Evolutionary conservation across 2,797 vertebrate species (phyloP).

Genomic region (Florisuga fusca): DNA sequence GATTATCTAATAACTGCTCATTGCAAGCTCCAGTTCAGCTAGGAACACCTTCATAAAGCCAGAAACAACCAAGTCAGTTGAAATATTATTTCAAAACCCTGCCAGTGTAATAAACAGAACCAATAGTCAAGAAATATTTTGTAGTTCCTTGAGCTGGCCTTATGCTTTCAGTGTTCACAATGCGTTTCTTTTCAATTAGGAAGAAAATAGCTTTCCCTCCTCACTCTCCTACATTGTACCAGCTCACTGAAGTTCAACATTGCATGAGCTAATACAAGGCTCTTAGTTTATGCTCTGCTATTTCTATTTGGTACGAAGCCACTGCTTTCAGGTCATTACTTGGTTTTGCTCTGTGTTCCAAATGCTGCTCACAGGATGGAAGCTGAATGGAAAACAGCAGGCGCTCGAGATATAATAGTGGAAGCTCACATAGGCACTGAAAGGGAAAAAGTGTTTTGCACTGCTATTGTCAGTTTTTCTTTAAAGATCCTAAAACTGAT

Average conservation of each 20-base stretch:
- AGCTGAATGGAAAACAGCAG: constrained; percentile 5
- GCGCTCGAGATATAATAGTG: not conserved
- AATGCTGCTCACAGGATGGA: not conserved
- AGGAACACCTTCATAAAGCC: constrained; percentile 2
- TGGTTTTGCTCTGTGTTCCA: not conserved
- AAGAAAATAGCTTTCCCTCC: not conserved
- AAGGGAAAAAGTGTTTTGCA: not conserved
- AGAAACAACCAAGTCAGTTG: not conserved
- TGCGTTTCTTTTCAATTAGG: not conserved
- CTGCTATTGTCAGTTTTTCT: not conserved
- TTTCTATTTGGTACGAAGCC: not conserved
- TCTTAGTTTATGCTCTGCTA: not conserved
- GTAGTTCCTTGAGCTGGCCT: not conserved
- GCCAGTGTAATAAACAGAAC: not conserved
- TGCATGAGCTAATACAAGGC: not conserved
- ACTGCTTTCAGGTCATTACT: not conserved
- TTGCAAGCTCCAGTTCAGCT: not conserved
- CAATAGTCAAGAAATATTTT: not conserved
- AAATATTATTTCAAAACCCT: not conserved
- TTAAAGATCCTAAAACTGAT: not conserved
- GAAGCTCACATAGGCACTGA: not conserved
- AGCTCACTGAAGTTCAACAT: not conserved
- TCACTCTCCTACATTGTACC: not conserved
- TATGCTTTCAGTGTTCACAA: not conserved
- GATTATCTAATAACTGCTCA: not conserved